Evolutionary conservation across 2,113 vertebrate genomes (phyloP), one percentile per base, ranked within the genome.

Genomic region (Oxyura jamaicensis): DNA sequence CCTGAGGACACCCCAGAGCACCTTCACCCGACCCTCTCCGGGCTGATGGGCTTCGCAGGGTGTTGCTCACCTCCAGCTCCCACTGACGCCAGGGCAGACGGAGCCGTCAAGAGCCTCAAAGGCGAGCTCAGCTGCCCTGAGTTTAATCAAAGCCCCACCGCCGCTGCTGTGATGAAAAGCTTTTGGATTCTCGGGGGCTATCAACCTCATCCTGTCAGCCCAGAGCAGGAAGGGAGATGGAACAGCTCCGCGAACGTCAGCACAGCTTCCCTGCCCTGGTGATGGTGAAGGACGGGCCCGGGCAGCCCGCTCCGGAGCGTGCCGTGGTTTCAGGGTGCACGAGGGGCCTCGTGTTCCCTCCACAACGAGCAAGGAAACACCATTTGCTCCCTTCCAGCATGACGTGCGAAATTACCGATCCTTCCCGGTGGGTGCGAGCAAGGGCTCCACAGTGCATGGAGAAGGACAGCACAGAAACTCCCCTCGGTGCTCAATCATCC

Each of bases 81-180:
- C 72, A 35, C 31, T 3, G 0, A 31, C 2, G 4, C 16, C 74
- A n/a, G 31, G n/a, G 10, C 48, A 39, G 52, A 29, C 0, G 2
- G 15, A 68, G 41, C 52, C 69, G 28, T 22, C 14, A 23, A n/a
- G 48, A 81, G 52, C 65, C 68, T 50, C 33, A 62, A 33, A 41
- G 20, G 23, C 11, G 52, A 78, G 41, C 60, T 71, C 71, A 41
- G 55, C 60, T 74, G 53, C 58, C 39, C 13, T 1, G 1, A 31
- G 48, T 58, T 71, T 41, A 48, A 48, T 12, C 42, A 33, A 69
- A 58, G 44, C n/a, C 44, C 53, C 16, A 20, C 10, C 39, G 58
- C 31, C 14, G 12, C 21, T 81, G 46, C 56, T 23, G 39, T 31
- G 44, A 62, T 20, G 36, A 59, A 86, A 86, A 90, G 3, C 14